These are phyloP conservation scores for Drosophila jambulina DNA, from an alignment of 1,140 invertebrate genomes.

Conservation along the genomic window DNA sequence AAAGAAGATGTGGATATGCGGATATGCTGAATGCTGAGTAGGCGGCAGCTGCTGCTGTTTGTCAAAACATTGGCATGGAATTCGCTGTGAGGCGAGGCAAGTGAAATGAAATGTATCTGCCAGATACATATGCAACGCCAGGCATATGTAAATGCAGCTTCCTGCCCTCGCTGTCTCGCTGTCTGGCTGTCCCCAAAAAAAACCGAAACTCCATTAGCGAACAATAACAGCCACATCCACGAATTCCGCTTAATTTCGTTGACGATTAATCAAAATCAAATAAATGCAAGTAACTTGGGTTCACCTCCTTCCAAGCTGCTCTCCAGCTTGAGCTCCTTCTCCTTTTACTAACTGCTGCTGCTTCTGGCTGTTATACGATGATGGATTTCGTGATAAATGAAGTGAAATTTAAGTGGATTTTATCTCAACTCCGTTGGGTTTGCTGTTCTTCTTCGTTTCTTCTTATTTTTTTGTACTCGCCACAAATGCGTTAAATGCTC, in stretches of 20 bases:
- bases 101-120: slow-evolving; percentile 66
- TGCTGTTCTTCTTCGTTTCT: slow-evolving; percentile 11
- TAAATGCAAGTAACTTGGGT: slow-evolving; percentile 53
- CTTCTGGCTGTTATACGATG: slow-evolving; percentile 40
- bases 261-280: slow-evolving; percentile 64
- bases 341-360: slow-evolving; percentile 37
- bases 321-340: slow-evolving; percentile 9
- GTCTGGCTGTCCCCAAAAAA: background rate
- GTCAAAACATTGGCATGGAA: slow-evolving; percentile 61
- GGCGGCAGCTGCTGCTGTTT: slow-evolving; percentile 64
- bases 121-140: slow-evolving; percentile 46
- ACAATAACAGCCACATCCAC: slow-evolving; percentile 32
- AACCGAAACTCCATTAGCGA: slow-evolving; percentile 44
- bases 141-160: slow-evolving; percentile 56
- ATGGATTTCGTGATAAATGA: slow-evolving; percentile 65
- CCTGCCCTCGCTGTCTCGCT: slow-evolving; percentile 19
- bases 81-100: slow-evolving; percentile 50
- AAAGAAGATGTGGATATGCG: slow-evolving; percentile 29
- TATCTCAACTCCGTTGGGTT: slow-evolving; percentile 15
- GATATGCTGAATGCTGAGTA: slow-evolving; percentile 60
- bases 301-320: background rate
- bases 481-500: slow-evolving; percentile 52
- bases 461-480: slow-evolving; percentile 10
- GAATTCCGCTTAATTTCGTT: slow-evolving; percentile 63
- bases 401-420: slow-evolving; percentile 64